Evolutionary conservation across 92 coral and sea anemone species (phyloP).

Genomic region (Paragorgia papillata): DNA sequence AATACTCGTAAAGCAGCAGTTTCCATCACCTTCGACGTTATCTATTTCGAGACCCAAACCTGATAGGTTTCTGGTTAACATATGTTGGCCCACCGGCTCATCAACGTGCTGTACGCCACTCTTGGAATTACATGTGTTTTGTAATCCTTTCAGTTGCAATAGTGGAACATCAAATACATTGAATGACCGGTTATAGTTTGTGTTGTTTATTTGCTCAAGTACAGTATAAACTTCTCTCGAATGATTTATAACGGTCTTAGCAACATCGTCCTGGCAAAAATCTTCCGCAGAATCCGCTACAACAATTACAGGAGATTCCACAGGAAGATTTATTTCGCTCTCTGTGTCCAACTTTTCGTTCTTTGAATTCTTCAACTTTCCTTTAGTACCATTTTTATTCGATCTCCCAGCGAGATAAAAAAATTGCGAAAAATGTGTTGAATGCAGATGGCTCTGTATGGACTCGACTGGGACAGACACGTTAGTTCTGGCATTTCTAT

Average conservation of each 20-base stretch:
- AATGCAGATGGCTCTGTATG: not conserved
- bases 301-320: slow-evolving; percentile 10
- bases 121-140: not conserved
- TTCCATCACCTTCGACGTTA: slow-evolving; percentile 52
- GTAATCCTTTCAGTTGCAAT: slow-evolving; percentile 27
- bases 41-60: slow-evolving; percentile 33
- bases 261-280: slow-evolving; percentile 9
- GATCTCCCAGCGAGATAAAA: not conserved
- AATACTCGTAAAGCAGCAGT: slow-evolving; percentile 55
- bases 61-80: slow-evolving; percentile 29
- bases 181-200: slow-evolving; percentile 16
- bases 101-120: too few relatives aligned
- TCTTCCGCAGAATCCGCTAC: slow-evolving; percentile 3
- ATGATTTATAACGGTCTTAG: slow-evolving; percentile 5
- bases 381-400: not conserved
- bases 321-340: not conserved
- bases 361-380: too few relatives aligned
- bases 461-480: slow-evolving; percentile 31
- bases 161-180: slow-evolving; percentile 20
- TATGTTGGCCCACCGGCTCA: too few relatives aligned
- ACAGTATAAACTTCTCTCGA: slow-evolving; percentile 3
- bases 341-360: too few relatives aligned
- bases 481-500: slow-evolving; percentile 22
- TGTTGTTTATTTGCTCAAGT: slow-evolving; percentile 15
- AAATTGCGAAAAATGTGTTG: not conserved